Percentiles rank a stretch among this genome's conserved stretches.
phyloP scores from a whole-genome alignment of 2,888 invertebrate species.

The Erebia ligea region DNA sequence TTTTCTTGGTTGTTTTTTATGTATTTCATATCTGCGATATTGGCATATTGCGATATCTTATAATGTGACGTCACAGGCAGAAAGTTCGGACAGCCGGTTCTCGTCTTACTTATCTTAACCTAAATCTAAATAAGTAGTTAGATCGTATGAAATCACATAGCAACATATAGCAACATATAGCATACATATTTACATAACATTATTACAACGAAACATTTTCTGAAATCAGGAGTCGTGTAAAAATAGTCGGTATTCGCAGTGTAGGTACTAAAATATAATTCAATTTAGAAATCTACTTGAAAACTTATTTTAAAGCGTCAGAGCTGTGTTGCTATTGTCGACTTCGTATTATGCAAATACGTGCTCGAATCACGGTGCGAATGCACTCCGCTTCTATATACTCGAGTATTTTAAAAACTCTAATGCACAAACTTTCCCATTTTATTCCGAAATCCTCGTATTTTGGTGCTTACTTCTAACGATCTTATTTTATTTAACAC shows the following conservation, averaged over 20 bases:
- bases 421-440: slow-evolving; percentile 27
- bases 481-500: slow-evolving; percentile 23
- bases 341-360: slow-evolving; percentile 27
- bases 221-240: neutral
- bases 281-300: slow-evolving; percentile 18
- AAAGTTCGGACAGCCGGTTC: too few species aligned
- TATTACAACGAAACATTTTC: neutral
- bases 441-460: slow-evolving; percentile 21
- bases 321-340: slow-evolving; percentile 25
- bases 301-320: slow-evolving; percentile 23
- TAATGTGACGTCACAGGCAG: too few species aligned
- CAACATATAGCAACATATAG: too few species aligned
- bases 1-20: too few species aligned
- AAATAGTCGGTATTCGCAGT: neutral
- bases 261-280: slow-evolving; percentile 7
- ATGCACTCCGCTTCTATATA: slow-evolving; percentile 23
- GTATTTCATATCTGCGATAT: too few species aligned
- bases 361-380: slow-evolving; percentile 23
- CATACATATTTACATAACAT: too few species aligned
- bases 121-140: too few species aligned
- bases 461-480: slow-evolving; percentile 20
- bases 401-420: slow-evolving; percentile 26
- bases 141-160: too few species aligned
- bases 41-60: too few species aligned
- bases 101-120: too few species aligned